Evolutionary conservation across 2,888 invertebrate genomes (phyloP), one percentile per base, ranked within the genome.

Genomic region (Nomada lathburiana): DNA sequence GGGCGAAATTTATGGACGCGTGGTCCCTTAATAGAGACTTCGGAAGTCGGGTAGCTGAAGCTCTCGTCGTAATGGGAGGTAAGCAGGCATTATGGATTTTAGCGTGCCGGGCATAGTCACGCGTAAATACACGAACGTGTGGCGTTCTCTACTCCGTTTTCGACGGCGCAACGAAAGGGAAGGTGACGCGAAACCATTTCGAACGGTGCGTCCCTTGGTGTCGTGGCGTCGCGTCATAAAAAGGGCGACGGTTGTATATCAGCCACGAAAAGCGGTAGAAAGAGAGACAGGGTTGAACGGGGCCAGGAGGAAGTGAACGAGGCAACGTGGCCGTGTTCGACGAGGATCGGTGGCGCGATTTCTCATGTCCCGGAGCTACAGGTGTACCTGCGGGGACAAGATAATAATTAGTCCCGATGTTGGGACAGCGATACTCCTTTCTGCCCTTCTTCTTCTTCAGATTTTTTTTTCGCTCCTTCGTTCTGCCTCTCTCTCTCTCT

Each of bases 381-480:
- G 88, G 89, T 90, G 87, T 89, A 90, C 85, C 87, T 82, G 86
- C 84, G 83, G 86, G 84, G 80, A 82, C 83, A 82, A 86, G 87
- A 90, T 90, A 89, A 90, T 90, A 91, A 91, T 91, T 90, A 89
- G 87, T 76, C 79, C 80, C 86, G 86, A 88, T 85, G 77, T 72
- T 80, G 76, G 69, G 86, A 84, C 86, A 86, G 76, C 80, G 72
- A 81, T 85, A 82, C 81, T 81, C 64, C 65, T 78, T 69, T 80
- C 71, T 52, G 57, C 55, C 67, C 68, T 63, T 72, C 29, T 23
- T 60, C 68, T 44, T 42, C 16, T 16, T 1, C 26, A 68, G 29
- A 65, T 26, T 57, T 65, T 52, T 23, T 57, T 55, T 18, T 13
- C 36, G 2, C 11, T 36, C 10, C 20, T 50, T 44, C 16, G 5